A percentile compares a stretch with the other conserved stretches of the same genome.
phyloP scores from a whole-genome alignment of 2,113 vertebrate genomes.

The Chionodraco myersi region DNA sequence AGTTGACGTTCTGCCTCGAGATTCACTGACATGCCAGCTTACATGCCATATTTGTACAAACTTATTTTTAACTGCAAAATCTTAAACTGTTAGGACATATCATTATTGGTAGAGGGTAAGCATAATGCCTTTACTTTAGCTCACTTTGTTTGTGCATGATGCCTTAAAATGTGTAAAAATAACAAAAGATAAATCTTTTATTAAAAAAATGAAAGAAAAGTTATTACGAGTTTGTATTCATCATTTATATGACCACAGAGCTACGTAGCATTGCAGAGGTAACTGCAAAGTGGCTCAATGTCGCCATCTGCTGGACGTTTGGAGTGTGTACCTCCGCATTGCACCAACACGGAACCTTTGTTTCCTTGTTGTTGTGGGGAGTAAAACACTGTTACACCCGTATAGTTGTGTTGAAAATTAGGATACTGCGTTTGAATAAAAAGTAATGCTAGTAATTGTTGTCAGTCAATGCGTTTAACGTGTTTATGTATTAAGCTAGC shows the following conservation, averaged over 20 bases:
- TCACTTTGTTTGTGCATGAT: constrained; percentile 84
- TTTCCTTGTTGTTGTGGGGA: constrained; percentile 6
- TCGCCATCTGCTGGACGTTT: constrained; percentile 62
- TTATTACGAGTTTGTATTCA: constrained; percentile 17
- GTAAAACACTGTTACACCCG: neutral
- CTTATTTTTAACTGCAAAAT: constrained; percentile 78
- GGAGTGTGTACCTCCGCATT: constrained; percentile 40
- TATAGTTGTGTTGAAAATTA: neutral
- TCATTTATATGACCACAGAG: constrained; percentile 13
- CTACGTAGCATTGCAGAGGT: constrained; percentile 7
- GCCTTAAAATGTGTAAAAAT: constrained; percentile 83
- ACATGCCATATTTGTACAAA: constrained; percentile 84
- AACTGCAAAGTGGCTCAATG: constrained; percentile 20
- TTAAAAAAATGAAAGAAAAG: constrained; percentile 76
- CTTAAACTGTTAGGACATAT: constrained; percentile 55
- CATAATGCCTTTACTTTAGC: constrained; percentile 78
- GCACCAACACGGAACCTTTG: constrained; percentile 46
- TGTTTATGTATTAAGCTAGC: no score
- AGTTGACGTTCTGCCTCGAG: constrained; percentile 76
- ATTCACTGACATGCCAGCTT: constrained; percentile 81
- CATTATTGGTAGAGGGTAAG: constrained; percentile 64
- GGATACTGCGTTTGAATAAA: no score
- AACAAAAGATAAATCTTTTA: constrained; percentile 74
- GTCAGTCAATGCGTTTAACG: no score
- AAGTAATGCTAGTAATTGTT: no score